These are phyloP conservation scores for Silurus meridionalis DNA, from an alignment of 2,113 vertebrate genomes.

Conservation along the genomic window DNA sequence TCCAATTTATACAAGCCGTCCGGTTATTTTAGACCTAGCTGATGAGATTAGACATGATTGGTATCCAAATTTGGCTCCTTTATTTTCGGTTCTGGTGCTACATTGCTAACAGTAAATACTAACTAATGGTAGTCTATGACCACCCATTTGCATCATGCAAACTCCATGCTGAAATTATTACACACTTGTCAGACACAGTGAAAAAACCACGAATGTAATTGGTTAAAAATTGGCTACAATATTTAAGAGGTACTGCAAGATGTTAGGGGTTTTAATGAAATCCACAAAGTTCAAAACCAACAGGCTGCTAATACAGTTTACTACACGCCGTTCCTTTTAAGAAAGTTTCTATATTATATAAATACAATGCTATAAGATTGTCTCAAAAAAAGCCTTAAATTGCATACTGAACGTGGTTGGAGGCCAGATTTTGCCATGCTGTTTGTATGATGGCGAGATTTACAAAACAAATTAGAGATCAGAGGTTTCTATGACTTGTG, in stretches of 20 bases:
- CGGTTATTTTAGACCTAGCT: neutral
- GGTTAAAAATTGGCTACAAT: neutral
- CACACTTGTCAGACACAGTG: neutral
- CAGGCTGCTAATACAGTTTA: neutral
- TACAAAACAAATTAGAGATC: neutral
- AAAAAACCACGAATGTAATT: too few relatives aligned
- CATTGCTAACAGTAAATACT: neutral
- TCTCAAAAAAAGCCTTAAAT: neutral
- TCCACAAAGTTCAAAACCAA: neutral
- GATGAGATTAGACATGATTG: neutral
- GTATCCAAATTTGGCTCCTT: neutral
- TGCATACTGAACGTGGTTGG: neutral
- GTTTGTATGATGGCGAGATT: neutral
- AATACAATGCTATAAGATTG: too few relatives aligned
- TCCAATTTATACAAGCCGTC: neutral
- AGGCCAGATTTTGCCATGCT: neutral
- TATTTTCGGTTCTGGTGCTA: neutral
- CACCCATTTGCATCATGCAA: conserved; percentile 16
- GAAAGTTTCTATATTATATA: neutral
- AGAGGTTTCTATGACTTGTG: neutral
- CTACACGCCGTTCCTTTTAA: neutral
- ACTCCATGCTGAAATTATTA: neutral
- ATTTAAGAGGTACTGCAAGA: neutral
- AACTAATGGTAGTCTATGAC: neutral
- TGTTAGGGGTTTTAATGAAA: neutral